Percentiles rank a stretch among this genome's conserved stretches.
These are phyloP conservation scores for Charanyca ferruginea DNA, from an alignment of 2,888 invertebrate genomes.

Conservation along the genomic window DNA sequence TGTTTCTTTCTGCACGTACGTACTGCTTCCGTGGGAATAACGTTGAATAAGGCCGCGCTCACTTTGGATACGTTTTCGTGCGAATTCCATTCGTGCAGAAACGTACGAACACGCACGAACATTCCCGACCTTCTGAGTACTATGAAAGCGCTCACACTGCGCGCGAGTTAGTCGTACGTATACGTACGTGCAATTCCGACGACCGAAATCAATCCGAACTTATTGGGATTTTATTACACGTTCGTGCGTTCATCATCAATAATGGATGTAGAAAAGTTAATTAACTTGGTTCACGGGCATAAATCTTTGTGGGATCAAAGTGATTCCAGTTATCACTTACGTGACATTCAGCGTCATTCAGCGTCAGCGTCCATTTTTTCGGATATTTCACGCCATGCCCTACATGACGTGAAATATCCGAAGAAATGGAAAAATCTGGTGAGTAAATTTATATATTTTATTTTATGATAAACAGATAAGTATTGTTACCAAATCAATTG, in stretches of 20 bases:
- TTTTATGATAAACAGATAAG: not conserved
- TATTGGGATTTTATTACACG: constrained; percentile 19
- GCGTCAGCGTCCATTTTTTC: too few relatives aligned
- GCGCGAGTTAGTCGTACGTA: constrained; percentile 39
- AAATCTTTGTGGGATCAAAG: constrained; percentile 45
- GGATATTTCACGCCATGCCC: too few relatives aligned
- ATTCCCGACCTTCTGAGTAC: constrained; percentile 23
- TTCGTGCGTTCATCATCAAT: constrained; percentile 6
- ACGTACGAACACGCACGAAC: constrained; percentile 39
- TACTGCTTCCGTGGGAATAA: too few relatives aligned
- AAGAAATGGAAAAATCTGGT: constrained; percentile 28
- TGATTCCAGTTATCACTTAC: constrained; percentile 41
- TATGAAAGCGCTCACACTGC: constrained; percentile 19
- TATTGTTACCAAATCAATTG: not conserved
- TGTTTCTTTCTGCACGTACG: too few relatives aligned
- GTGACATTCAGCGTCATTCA: constrained; percentile 22
- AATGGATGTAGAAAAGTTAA: constrained; percentile 27
- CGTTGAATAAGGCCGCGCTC: constrained; percentile 7
- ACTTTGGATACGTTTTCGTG: constrained; percentile 34
- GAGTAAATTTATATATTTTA: constrained; percentile 17
- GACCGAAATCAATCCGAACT: constrained; percentile 25
- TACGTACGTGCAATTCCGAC: constrained; percentile 33
- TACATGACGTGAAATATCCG: constrained; percentile 36
- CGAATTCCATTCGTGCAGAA: constrained; percentile 36
- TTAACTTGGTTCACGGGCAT: constrained; percentile 17